Evolutionary conservation across 1,140 invertebrate species (phyloP), one percentile per base, ranked within the genome.

Genomic region (Halyomorpha halys): DNA sequence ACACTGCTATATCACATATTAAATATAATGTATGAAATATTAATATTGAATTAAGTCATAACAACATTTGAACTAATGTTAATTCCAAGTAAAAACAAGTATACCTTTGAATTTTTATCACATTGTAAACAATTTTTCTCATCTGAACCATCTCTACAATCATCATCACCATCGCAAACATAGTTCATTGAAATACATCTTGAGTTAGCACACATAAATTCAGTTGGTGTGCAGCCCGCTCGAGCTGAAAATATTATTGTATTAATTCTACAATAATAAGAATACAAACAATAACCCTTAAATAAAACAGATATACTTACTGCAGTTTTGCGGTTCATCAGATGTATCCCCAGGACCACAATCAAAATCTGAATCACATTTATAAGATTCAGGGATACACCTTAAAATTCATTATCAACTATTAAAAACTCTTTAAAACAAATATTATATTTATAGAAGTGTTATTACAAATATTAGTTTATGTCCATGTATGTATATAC

Each of bases 281-380:
- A 34, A 44, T 44, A 60, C 9, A 18, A 59, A 21, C 56, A 59
- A 15, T 23, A 9, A 27, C 15, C 64, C 21, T 44, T 23, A 65
- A 51, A 49, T 44, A 16, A 63, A 59, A 21, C 80, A 72, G 81
- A 80, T 82, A 71, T 74, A 75, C 64, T 72, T 77, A 59, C 80
- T 79, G 70, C 86, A 89, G 71, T 84, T 81, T 15, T 67, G 59
- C n/a, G 66, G 53, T 60, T 74, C 71, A 70, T 89, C 87, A 71
- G 87, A 86, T 16, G 81, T 81, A 62, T 81, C 82, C 69, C 86
- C 85, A 61, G 76, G 77, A n/a, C 76, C 77, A 74, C 90, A 92
- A 72, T 92, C 89, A 25, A 80, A 76, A 70, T 87, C 83, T 30
- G 78, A 80, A 72, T 87, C 89, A 75, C 90, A 92, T 23, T 86